phyloP scores from a whole-genome alignment of 2,113 vertebrate species.

The Amblyornis subalaris region DNA sequence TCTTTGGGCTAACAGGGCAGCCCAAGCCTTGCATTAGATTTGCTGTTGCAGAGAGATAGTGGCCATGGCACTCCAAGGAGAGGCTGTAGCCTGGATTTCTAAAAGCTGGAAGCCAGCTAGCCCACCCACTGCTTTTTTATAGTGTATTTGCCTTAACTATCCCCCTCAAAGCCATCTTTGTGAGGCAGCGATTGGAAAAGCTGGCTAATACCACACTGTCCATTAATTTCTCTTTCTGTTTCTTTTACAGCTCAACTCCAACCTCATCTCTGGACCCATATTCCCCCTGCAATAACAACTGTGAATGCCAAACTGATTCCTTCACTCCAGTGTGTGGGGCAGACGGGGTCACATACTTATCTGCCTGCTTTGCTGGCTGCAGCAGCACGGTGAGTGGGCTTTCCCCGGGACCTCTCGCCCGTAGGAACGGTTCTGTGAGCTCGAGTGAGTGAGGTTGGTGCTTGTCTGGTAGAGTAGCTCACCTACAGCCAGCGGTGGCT shows the following conservation, averaged over 20 bases:
- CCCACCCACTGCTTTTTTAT: background rate
- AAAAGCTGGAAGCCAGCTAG: background rate
- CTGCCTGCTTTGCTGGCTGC: constrained; percentile 96
- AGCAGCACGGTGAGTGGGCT: constrained; percentile 64
- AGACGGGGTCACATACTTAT: constrained; percentile 92
- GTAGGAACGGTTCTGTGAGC: background rate
- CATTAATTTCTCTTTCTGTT: background rate
- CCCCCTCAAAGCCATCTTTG: background rate
- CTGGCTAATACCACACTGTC: background rate
- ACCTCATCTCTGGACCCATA: constrained; percentile 78
- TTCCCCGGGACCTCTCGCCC: fast-evolving
- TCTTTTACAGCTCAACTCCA: constrained; percentile 77
- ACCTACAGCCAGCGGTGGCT: background rate
- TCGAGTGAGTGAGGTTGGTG: background rate
- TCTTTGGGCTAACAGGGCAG: background rate
- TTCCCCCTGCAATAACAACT: constrained; percentile 87
- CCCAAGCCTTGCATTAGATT: background rate
- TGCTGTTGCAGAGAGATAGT: background rate
- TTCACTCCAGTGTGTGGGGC: constrained; percentile 95
- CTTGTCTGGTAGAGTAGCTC: fast-evolving
- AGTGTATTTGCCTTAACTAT: background rate
- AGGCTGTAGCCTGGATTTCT: background rate
- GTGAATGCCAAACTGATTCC: constrained; percentile 92
- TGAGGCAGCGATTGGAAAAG: background rate
- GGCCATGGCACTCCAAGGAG: background rate